Evolutionary conservation across 2,888 invertebrate species (phyloP).

Genomic region (Serrognathus titanus): DNA sequence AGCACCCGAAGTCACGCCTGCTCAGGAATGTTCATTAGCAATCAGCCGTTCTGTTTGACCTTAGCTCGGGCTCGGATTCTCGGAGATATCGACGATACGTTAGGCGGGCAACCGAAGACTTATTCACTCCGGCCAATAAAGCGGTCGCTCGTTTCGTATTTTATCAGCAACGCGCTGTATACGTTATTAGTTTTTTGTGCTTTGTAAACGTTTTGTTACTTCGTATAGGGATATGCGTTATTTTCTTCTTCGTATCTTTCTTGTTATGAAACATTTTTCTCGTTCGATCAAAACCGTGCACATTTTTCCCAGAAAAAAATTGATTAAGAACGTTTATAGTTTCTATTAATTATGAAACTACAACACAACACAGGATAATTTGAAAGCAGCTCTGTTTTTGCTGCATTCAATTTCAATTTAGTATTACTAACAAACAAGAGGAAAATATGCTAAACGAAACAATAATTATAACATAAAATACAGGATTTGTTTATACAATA

Average conservation of each 20-base stretch:
- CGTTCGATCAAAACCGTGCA: too few species aligned
- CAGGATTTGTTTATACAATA: too few species aligned
- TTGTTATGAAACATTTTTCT: too few species aligned
- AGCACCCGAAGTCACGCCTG: constrained; percentile 26
- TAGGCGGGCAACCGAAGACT: constrained; percentile 7
- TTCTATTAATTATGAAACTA: too few species aligned
- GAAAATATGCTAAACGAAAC: too few species aligned
- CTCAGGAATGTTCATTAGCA: constrained; percentile 36
- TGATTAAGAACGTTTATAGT: too few species aligned
- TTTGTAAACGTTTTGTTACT: constrained; percentile 1
- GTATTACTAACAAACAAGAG: too few species aligned
- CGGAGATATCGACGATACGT: constrained; percentile 9
- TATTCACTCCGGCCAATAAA: constrained; percentile 2
- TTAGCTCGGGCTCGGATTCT: constrained; percentile 14
- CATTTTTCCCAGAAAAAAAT: too few species aligned
- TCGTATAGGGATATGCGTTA: background rate
- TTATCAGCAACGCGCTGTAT: constrained; percentile 3
- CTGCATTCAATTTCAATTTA: too few species aligned
- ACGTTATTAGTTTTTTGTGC: constrained; percentile 2
- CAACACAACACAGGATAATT: too few species aligned
- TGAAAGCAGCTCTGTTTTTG: too few species aligned
- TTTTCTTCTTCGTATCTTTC: background rate
- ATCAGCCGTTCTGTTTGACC: constrained; percentile 33
- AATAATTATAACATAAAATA: too few species aligned
- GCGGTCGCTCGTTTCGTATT: background rate